Percentiles rank a stretch among this genome's conserved stretches.
phyloP scores from a whole-genome alignment of 2,113 vertebrate genomes.

The Grammomys dolichurus region DNA sequence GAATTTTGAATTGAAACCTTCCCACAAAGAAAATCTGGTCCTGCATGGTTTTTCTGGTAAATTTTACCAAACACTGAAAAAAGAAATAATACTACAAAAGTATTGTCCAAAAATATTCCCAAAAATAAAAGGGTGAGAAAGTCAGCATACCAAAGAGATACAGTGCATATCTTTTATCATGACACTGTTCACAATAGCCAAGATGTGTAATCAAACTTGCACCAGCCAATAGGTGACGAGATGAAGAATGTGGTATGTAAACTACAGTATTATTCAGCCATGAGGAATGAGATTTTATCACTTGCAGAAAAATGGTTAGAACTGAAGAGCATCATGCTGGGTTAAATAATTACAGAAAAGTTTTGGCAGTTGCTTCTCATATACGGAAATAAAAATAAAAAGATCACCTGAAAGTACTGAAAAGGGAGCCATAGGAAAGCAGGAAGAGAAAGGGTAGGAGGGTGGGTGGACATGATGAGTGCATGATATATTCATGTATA shows the following conservation, averaged over 20 bases:
- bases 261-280: neutral
- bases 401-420: neutral
- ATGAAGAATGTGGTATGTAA: neutral
- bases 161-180: neutral
- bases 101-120: constrained; percentile 31
- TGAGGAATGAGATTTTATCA: neutral
- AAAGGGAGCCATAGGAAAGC: neutral
- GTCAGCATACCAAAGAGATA: neutral
- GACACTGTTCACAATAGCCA: neutral
- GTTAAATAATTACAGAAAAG: neutral
- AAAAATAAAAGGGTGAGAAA: constrained; percentile 26
- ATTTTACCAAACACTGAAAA: constrained; percentile 6
- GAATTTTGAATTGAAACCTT: constrained; percentile 11
- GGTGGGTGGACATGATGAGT: neutral
- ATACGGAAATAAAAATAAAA: neutral
- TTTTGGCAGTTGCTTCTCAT: neutral
- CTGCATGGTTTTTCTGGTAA: constrained; percentile 22
- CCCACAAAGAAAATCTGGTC: constrained; percentile 40
- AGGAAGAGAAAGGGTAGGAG: neutral
- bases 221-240: neutral
- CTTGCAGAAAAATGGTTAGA: neutral
- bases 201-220: too few relatives aligned
- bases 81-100: constrained; percentile 5
- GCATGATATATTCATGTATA: too few relatives aligned
- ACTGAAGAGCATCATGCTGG: neutral